These are phyloP conservation scores for Sycobia sp. DNA, from an alignment of 1,140 invertebrate genomes.

Conservation along the genomic window DNA sequence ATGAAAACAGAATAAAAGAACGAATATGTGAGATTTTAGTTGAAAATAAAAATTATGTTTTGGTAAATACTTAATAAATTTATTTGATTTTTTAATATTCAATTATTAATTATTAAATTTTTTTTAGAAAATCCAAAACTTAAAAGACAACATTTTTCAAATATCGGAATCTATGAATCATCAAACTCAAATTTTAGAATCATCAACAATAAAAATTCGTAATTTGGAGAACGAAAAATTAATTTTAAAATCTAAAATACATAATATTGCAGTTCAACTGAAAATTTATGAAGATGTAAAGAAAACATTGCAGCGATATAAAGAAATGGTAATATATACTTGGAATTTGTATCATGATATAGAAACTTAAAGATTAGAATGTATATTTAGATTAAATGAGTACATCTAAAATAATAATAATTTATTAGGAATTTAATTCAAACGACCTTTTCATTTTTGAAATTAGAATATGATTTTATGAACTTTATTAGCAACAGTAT, in stretches of 20 bases:
- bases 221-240: not conserved
- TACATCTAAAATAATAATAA: too few relatives aligned
- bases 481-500: too few relatives aligned
- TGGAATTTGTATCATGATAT: too few relatives aligned
- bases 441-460: too few relatives aligned
- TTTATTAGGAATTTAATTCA: too few relatives aligned
- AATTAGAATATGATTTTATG: too few relatives aligned
- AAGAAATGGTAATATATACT: conserved; percentile 52
- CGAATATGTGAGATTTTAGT: conserved; percentile 74
- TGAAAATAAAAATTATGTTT: conserved; percentile 75
- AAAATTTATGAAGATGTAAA: conserved; percentile 66
- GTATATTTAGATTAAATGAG: too few relatives aligned
- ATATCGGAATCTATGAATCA: not conserved
- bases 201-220: not conserved
- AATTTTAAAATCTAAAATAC: not conserved
- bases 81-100: not conserved
- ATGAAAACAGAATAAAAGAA: conserved; percentile 77
- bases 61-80: conserved; percentile 60
- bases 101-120: conserved; percentile 27
- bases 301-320: conserved; percentile 72
- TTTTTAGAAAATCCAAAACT: conserved; percentile 50
- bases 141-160: conserved; percentile 1
- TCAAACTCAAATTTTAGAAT: not conserved
- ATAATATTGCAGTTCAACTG: not conserved
- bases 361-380: too few relatives aligned